These are phyloP conservation scores for Drosophila mettleri DNA, from an alignment of 2,888 invertebrate species.

Conservation along the genomic window DNA sequence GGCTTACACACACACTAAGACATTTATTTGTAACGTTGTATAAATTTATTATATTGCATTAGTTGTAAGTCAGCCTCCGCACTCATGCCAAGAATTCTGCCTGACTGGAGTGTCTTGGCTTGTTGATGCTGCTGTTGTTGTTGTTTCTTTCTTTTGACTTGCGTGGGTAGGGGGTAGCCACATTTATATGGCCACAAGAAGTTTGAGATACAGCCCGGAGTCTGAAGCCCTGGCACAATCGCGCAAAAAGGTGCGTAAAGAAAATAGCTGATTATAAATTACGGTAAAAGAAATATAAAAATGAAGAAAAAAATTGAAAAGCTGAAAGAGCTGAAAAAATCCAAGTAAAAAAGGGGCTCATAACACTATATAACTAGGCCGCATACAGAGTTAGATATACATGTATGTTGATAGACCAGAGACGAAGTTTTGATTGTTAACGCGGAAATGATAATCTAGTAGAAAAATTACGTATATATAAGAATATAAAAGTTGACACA, in stretches of 20 bases:
- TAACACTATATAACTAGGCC: constrained; percentile 5
- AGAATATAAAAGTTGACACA: not conserved
- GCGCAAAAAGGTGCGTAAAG: constrained; percentile 67
- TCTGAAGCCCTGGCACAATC: constrained; percentile 7
- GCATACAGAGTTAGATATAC: not conserved
- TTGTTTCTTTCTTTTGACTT: constrained; percentile 20
- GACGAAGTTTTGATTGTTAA: not conserved
- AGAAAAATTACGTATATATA: not conserved
- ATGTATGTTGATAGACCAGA: not conserved
- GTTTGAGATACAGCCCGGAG: constrained; percentile 1
- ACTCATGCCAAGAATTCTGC: constrained; percentile 48
- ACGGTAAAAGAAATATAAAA: constrained; percentile 64
- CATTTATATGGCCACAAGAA: constrained; percentile 17
- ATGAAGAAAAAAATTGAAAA: constrained; percentile 23
- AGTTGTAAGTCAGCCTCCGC: constrained; percentile 75
- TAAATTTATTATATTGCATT: constrained; percentile 83
- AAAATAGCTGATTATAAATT: constrained; percentile 77
- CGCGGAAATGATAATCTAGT: not conserved
- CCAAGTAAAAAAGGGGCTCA: constrained; percentile 22
- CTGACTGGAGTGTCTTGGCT: constrained; percentile 51
- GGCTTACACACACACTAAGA: constrained; percentile 19
- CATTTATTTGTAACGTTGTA: constrained; percentile 81
- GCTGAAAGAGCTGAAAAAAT: constrained; percentile 34
- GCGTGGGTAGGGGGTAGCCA: constrained; percentile 66
- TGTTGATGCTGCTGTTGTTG: constrained; percentile 11